Evolutionary conservation across 2,888 invertebrate genomes (phyloP).

Genomic region (Rutpela maculata): DNA sequence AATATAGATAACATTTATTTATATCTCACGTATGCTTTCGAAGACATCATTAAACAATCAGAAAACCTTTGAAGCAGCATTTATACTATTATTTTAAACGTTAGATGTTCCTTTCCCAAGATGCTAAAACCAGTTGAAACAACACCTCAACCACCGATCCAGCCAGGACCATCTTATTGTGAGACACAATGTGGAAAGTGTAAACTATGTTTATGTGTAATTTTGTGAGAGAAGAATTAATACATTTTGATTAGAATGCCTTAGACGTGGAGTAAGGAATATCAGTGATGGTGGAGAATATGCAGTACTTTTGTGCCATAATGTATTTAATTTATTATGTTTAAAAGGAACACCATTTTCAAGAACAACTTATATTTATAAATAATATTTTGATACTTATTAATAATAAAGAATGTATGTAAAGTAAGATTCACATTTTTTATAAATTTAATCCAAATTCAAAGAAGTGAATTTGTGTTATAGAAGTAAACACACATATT

Average conservation of each 20-base stretch:
- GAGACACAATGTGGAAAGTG: background rate
- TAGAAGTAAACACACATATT: no score
- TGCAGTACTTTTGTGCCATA: background rate
- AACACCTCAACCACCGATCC: background rate
- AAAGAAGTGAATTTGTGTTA: no score
- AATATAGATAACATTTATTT: background rate
- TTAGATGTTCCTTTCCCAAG: background rate
- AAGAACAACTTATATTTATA: no score
- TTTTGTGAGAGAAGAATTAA: background rate
- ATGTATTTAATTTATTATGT: background rate
- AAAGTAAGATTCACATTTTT: no score
- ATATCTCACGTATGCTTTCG: background rate
- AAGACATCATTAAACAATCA: background rate
- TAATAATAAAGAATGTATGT: no score
- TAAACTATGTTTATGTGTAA: background rate
- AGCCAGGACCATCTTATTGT: background rate
- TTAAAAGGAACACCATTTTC: no score
- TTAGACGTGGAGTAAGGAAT: background rate
- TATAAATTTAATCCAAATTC: no score
- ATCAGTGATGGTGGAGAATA: background rate
- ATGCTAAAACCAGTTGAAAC: background rate
- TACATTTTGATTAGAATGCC: background rate
- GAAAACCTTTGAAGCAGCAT: background rate
- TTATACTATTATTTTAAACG: background rate
- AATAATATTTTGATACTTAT: no score